Evolutionary conservation across 2,888 invertebrate species (phyloP).

Genomic region (Tachina fera): DNA sequence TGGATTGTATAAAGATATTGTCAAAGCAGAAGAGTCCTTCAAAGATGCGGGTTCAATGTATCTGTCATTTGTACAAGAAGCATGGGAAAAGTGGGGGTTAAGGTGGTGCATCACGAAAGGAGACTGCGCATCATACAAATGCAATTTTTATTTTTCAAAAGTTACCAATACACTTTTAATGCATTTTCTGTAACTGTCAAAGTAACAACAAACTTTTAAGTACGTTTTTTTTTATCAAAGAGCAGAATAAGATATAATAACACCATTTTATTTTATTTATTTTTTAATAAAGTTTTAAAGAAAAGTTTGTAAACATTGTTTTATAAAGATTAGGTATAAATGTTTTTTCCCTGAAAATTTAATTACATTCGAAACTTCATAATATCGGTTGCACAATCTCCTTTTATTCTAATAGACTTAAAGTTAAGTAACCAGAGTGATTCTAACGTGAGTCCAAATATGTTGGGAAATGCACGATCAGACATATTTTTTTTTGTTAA

Average conservation of each 20-base stretch:
- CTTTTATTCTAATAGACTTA: too few species aligned
- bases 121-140: constrained; percentile 65
- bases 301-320: neutral
- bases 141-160: constrained; percentile 29
- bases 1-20: constrained; percentile 20
- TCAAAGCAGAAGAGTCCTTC: constrained; percentile 31
- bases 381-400: too few species aligned
- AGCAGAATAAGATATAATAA: constrained; percentile 6
- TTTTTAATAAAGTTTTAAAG: neutral
- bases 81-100: constrained; percentile 28
- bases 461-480: too few species aligned
- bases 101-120: constrained; percentile 29
- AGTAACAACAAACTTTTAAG: constrained; percentile 25
- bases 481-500: too few species aligned
- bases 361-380: too few species aligned
- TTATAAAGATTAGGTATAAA: neutral
- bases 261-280: too few species aligned
- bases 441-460: too few species aligned
- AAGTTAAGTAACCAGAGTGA: too few species aligned
- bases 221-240: neutral
- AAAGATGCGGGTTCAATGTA: constrained; percentile 67
- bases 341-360: neutral
- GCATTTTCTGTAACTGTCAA: constrained; percentile 1
- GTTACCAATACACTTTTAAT: constrained; percentile 40
- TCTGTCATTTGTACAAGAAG: constrained; percentile 43